Percentiles rank a stretch among this genome's conserved stretches.
Conservation (phyloP, 2,797 vertebrate genomes). For the Prunella strophiata region DNA sequence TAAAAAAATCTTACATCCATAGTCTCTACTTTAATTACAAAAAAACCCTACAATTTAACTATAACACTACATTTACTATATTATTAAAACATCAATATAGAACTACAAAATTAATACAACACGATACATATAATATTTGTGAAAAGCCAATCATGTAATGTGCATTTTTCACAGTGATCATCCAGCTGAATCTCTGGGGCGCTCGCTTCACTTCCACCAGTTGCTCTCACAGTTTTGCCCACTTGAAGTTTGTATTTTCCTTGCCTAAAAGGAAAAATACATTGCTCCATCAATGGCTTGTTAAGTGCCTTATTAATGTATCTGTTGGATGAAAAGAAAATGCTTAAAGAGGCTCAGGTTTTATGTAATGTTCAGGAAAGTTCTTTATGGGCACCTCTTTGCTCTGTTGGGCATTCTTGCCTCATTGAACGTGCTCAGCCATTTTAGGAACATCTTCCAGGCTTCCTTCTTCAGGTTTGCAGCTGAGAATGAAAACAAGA, state of each 20-base stretch:
- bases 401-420: neutral
- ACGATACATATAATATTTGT: too few species aligned
- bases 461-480: neutral
- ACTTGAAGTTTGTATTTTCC: neutral
- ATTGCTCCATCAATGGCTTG: neutral
- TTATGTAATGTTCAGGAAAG: neutral
- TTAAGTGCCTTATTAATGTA: neutral
- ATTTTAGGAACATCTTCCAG: neutral
- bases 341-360: neutral
- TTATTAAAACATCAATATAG: too few species aligned
- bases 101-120: too few species aligned
- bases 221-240: neutral
- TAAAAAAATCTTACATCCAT: too few species aligned
- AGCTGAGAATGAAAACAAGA: neutral
- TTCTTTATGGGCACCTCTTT: neutral
- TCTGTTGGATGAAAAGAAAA: neutral
- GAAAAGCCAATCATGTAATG: too few species aligned
- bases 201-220: neutral
- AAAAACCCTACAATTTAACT: too few species aligned
- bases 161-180: neutral
- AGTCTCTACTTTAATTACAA: too few species aligned
- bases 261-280: neutral
- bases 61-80: too few species aligned
- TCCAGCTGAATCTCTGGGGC: neutral
- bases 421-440: neutral